A percentile compares a stretch with the other conserved stretches of the same genome.
Conservation (phyloP, 2,113 vertebrate genomes). For the Petrocephalus microphthalmus region DNA sequence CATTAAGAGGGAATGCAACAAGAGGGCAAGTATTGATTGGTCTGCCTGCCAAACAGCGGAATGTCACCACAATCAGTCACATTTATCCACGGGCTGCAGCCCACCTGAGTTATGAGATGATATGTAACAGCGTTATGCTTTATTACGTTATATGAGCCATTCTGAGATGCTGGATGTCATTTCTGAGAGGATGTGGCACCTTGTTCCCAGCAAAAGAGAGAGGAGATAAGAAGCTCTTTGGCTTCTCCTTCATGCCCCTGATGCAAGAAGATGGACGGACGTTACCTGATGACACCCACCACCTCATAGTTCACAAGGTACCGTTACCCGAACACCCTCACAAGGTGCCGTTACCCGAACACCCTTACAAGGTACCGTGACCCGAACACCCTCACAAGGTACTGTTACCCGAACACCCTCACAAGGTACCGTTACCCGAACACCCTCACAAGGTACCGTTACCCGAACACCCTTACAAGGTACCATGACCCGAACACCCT, state of each 20-base stretch:
- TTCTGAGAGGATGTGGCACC: slow-evolving; percentile 9
- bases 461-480: slow-evolving; percentile 94
- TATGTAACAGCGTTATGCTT: not conserved
- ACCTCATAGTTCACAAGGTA: slow-evolving; percentile 98
- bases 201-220: slow-evolving; percentile 86
- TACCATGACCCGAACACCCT: slow-evolving; percentile 45
- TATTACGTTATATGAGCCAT: not conserved
- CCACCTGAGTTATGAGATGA: not conserved
- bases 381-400: not conserved
- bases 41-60: not conserved
- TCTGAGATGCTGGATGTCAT: not conserved
- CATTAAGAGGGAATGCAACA: not conserved
- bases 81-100: not conserved
- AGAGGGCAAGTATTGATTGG: not conserved
- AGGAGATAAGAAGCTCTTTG: slow-evolving; percentile 97
- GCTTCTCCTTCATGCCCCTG: slow-evolving; percentile 90
- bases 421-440: slow-evolving; percentile 73
- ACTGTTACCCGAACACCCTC: slow-evolving; percentile 90
- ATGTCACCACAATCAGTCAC: not conserved
- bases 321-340: slow-evolving; percentile 14
- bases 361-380: slow-evolving; percentile 84
- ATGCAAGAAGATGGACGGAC: slow-evolving; percentile 98
- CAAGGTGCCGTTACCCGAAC: slow-evolving; percentile 88
- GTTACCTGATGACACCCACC: slow-evolving; percentile 92
- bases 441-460: too few relatives aligned